phyloP scores from a whole-genome alignment of 2,113 vertebrate species.

The Martes martes region DNA sequence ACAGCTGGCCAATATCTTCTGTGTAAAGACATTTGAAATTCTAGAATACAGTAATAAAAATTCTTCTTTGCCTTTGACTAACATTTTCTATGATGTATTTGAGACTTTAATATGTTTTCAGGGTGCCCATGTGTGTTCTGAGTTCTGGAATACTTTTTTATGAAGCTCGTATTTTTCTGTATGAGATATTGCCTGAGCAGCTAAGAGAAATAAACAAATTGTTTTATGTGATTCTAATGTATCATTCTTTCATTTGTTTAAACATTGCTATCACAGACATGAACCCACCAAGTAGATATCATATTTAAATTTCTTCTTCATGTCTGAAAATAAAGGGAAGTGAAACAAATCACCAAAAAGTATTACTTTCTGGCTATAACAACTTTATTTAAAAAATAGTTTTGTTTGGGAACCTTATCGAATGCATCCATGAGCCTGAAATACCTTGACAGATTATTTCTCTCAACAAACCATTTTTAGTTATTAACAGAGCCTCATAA shows the following conservation, averaged over 20 bases:
- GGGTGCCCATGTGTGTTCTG: neutral
- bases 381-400: neutral
- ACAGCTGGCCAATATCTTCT: slow-evolving; percentile 51
- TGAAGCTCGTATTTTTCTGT: neutral
- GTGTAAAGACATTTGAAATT: slow-evolving; percentile 13
- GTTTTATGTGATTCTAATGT: neutral
- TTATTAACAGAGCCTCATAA: neutral
- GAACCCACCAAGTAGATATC: neutral
- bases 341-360: neutral
- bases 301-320: neutral
- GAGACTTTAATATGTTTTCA: neutral
- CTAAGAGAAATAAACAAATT: neutral
- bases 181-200: neutral
- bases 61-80: slow-evolving; percentile 38
- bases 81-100: slow-evolving; percentile 36
- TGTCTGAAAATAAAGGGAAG: neutral
- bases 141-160: neutral
- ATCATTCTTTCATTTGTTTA: neutral
- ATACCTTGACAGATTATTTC: neutral
- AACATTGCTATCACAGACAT: neutral
- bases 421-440: neutral
- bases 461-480: neutral
- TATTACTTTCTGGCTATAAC: neutral
- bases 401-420: neutral
- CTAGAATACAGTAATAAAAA: slow-evolving; percentile 34